A percentile compares a stretch with the other conserved stretches of the same genome.
These are phyloP conservation scores for Entomobrya proxima DNA, from an alignment of 2,888 invertebrate species.

Conservation along the genomic window DNA sequence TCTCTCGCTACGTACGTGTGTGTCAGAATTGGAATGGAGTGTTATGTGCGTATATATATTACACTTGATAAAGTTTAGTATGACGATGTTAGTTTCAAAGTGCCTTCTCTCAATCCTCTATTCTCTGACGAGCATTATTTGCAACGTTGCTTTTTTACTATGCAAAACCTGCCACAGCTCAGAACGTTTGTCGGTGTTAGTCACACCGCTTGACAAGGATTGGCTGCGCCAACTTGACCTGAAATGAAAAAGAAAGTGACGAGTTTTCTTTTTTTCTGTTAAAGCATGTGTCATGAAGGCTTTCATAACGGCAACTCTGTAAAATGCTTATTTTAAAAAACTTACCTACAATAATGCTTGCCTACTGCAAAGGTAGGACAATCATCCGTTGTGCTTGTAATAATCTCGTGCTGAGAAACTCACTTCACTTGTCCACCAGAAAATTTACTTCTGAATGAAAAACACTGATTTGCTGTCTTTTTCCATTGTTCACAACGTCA, in stretches of 20 bases:
- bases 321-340: too few species aligned
- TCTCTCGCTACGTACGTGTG: background rate
- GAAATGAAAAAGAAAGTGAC: background rate
- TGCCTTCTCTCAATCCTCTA: background rate
- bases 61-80: too few species aligned
- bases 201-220: conserved; percentile 1
- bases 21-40: conserved; percentile 1
- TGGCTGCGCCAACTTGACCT: background rate
- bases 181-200: background rate
- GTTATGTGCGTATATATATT: conserved; percentile 6
- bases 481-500: background rate
- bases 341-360: too few species aligned
- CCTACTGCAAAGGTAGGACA: too few species aligned
- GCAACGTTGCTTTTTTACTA: background rate
- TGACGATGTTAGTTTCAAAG: background rate
- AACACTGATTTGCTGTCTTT: background rate
- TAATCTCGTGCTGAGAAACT: too few species aligned
- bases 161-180: background rate
- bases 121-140: background rate
- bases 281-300: too few species aligned
- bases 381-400: too few species aligned
- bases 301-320: too few species aligned
- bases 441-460: background rate
- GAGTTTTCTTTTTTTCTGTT: too few species aligned
- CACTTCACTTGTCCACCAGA: too few species aligned